These are phyloP conservation scores for Lanius collurio DNA, from an alignment of 2,113 vertebrate species.

Conservation along the genomic window DNA sequence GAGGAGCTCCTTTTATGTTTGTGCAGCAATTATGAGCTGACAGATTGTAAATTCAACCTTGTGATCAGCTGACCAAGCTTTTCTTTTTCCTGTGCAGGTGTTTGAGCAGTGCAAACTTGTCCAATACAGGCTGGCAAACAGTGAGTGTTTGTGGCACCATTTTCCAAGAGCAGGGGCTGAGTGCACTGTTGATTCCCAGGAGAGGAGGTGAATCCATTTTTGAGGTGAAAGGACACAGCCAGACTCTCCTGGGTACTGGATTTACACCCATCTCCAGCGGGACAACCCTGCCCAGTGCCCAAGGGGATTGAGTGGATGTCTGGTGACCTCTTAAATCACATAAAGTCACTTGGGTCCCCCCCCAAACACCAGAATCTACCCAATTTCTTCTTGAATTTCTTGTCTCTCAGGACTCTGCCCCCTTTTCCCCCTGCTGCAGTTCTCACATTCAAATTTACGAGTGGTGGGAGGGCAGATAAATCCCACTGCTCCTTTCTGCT, in stretches of 20 bases:
- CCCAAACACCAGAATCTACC: neutral
- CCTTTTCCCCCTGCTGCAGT: neutral
- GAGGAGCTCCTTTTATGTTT: neutral
- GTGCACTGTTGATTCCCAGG: fast-evolving
- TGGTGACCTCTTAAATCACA: neutral
- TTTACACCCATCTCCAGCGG: neutral
- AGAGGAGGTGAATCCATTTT: neutral
- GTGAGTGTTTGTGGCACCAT: fast-evolving
- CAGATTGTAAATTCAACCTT: neutral
- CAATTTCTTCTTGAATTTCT: neutral
- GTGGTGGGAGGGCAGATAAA: neutral
- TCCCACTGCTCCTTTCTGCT: neutral
- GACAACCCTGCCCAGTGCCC: neutral
- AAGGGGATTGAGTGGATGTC: neutral
- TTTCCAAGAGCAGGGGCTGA: neutral
- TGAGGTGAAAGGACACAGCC: neutral
- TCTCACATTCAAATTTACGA: neutral
- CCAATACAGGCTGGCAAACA: fast-evolving
- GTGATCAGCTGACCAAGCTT: neutral
- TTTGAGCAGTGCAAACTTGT: neutral
- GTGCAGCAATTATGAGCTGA: neutral
- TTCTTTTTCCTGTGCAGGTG: neutral
- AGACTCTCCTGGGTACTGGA: neutral
- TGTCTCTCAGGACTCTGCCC: neutral
- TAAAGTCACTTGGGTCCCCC: neutral